Evolutionary conservation across 2,797 vertebrate genomes (phyloP), one percentile per base, ranked within the genome.

Genomic region (Esox masquinongy): DNA sequence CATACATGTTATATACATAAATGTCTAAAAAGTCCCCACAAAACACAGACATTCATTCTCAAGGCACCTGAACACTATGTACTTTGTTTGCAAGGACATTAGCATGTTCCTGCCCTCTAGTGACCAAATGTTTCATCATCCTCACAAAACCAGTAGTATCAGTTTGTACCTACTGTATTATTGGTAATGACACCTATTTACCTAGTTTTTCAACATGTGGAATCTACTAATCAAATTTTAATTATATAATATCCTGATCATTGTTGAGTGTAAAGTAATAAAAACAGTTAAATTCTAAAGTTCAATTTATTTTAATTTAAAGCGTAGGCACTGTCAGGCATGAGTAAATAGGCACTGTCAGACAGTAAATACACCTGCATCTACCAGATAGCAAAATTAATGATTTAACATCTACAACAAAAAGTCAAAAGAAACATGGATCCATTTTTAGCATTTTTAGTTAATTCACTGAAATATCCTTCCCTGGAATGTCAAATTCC

Each of bases 111-210:
- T 71, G 69, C 70, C 70, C 50, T 56, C 70, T 72, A 56, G 50
- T 59, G 70, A n/a, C 70, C 19, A 72, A 59, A 59, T n/a, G 51
- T 36, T 26, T 51, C 15, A 31, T 71, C 24, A 31, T n/a, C 51
- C 15, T 66, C 31, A 69, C 11, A 24, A 69, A 69, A 69, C 39
- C 2, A 4, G 24, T 12, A 4, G 34, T 12, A 22, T 34, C 16
- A n/a, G 22, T 39, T n/a, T 47, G n/a, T 68, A 39, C 12, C 36
- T 68, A 17, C 43, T 68, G 22, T 34, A 31, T 31, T 31, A 31
- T 31, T 31, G 29, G 29, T 3, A 70, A 49, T 26, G 43, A 15
- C 39, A 26, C 26, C 36, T 24, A n/a, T 47, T 14, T 15, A 70
- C 49, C 43, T 24, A 50, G 7, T 17, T 49, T 70, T n/a, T 47